Conservation (phyloP, 2,888 invertebrate genomes). For the Nomada ruficornis region DNA sequence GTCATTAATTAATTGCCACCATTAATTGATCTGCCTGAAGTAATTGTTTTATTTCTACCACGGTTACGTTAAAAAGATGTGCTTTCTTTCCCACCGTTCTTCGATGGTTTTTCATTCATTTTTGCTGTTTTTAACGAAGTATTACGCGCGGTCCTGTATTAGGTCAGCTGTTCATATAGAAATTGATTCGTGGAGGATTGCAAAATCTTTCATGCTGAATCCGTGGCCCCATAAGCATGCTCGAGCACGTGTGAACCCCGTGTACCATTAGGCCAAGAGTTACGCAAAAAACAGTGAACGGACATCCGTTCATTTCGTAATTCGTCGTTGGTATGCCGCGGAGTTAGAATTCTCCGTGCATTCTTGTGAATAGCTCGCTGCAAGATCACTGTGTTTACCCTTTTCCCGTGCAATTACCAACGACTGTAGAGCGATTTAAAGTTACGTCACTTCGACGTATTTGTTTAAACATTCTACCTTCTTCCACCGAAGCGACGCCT, state of each 20-base stretch:
- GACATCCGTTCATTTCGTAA: conserved; percentile 51
- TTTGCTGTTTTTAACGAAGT: no score
- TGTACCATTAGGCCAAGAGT: not conserved
- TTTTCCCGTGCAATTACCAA: not conserved
- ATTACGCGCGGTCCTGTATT: not conserved
- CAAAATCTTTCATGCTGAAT: not conserved
- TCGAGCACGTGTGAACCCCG: conserved; percentile 34
- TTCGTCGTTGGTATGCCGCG: conserved; percentile 23
- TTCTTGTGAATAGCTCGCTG: conserved; percentile 5
- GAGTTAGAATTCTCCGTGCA: conserved; percentile 35
- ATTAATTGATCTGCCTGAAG: no score
- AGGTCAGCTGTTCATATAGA: not conserved
- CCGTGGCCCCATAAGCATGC: not conserved
- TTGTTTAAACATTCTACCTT: no score
- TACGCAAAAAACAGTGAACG: conserved; percentile 46
- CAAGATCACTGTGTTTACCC: not conserved
- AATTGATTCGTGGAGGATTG: not conserved
- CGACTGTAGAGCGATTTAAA: not conserved
- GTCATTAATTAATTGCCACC: not conserved
- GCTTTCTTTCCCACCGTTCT: not conserved
- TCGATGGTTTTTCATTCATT: not conserved
- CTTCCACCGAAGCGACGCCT: no score
- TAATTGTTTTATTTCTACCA: no score
- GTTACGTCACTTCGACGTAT: no score
- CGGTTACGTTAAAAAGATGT: not conserved